These are phyloP conservation scores for Lordiphosa stackelbergi DNA, from an alignment of 1,140 invertebrate species.

Conservation along the genomic window DNA sequence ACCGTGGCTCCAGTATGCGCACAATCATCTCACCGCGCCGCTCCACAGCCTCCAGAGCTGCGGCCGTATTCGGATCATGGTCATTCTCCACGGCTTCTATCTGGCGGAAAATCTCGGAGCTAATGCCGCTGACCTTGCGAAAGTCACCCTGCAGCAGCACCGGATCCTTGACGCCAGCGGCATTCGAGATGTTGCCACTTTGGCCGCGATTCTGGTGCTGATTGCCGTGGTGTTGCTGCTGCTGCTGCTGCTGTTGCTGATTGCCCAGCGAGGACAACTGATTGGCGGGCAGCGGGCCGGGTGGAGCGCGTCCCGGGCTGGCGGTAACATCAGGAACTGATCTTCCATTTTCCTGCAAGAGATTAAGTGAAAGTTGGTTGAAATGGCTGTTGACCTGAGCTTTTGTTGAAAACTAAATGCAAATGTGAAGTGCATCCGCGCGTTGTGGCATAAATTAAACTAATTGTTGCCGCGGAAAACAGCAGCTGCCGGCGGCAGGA, in stretches of 20 bases:
- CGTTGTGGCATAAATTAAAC: slow-evolving; percentile 55
- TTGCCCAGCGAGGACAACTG: slow-evolving; percentile 73
- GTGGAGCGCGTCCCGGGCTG: slow-evolving; percentile 89
- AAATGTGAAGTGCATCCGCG: slow-evolving; percentile 47
- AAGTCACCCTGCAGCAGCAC: slow-evolving; percentile 96
- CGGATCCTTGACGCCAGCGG: slow-evolving; percentile 82
- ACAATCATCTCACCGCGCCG: slow-evolving; percentile 96
- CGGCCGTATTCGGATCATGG: slow-evolving; percentile 93
- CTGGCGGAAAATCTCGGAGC: slow-evolving; percentile 96
- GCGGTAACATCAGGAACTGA: slow-evolving; percentile 91
- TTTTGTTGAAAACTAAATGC: slow-evolving; percentile 36
- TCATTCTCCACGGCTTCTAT: slow-evolving; percentile 97
- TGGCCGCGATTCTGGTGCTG: slow-evolving; percentile 55
- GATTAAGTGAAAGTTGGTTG: slow-evolving; percentile 21
- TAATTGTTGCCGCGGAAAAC: slow-evolving; percentile 39
- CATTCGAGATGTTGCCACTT: slow-evolving; percentile 44
- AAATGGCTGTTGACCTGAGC: slow-evolving; percentile 7
- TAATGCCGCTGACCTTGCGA: slow-evolving; percentile 93
- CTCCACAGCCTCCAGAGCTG: slow-evolving; percentile 93
- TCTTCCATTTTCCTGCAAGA: slow-evolving; percentile 88
- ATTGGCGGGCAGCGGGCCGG: slow-evolving; percentile 81
- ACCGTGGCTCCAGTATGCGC: slow-evolving; percentile 89
- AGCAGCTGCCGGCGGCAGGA: slow-evolving; percentile 1
- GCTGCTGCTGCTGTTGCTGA: slow-evolving; percentile 77
- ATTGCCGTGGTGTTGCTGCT: slow-evolving; percentile 81